Base-by-base conservation (phyloP, 1,140 invertebrate genomes). In the Berghia stephanieae region DNA sequence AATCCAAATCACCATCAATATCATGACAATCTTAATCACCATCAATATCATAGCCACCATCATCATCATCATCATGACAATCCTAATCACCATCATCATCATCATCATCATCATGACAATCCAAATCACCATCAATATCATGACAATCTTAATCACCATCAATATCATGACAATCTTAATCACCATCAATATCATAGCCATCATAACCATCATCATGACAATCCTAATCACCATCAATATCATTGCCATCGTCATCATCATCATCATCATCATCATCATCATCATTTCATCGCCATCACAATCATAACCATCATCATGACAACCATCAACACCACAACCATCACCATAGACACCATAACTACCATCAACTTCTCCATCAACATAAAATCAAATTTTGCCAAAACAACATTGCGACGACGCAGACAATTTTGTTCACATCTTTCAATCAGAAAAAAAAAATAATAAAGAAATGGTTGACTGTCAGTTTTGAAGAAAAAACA, bases 91-190 rank as follows among this genome's bases (percentile, higher is more conserved):
- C 74, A 3, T 43, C 52, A 1, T 78, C 31, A 6, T 79, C 60
- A 40, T 76, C 84, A 24, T 77, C 52, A 18, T 83, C 83, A 5
- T 21, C 72, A 98, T 99, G 95, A 98, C 98, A 24, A 27, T 55
- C 8, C 21, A 0, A n/a, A 13, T 57, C 34, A 16, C 8, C 34
- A 57, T 16, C 10, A 27, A 13, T 57, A 6, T 27, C 55, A 21
- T 6, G 21, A 16, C 2, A 6, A 57, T 6, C 24, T 4, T 21
- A 57, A 57, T 6, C 21, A 31, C 24, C 24, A 8, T 8, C 5
- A 57, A 21, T 57, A 27, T 57, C 34, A 57, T n/a, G 36, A 2
- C 42, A 42, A 21, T 70, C 40, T 24, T 70, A 44, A n/a, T 42
- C 31, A 10, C 42, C 16, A 27, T 24, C 21, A 4, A 73, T 34